Conservation (phyloP, 2,888 invertebrate genomes). For the Gymnosoma rotundatum region DNA sequence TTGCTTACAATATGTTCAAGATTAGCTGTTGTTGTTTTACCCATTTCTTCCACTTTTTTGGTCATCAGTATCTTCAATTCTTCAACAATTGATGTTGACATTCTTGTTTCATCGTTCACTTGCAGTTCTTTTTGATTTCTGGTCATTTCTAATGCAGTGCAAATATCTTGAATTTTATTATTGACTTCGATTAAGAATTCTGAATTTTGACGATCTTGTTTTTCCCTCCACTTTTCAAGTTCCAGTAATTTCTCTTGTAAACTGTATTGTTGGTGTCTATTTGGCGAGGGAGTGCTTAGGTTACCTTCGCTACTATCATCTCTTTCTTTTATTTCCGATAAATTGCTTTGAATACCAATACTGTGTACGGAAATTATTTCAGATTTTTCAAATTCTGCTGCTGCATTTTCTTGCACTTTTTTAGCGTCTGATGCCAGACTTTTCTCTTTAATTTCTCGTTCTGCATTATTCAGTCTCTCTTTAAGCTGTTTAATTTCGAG, state of each 20-base stretch:
- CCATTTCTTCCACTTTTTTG: slow-evolving; percentile 77
- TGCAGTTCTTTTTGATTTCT: slow-evolving; percentile 10
- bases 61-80: slow-evolving; percentile 76
- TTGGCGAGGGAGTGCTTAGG: slow-evolving; percentile 10
- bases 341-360: slow-evolving; percentile 76
- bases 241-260: slow-evolving; percentile 74
- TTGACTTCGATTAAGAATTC: slow-evolving; percentile 76
- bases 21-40: slow-evolving; percentile 74
- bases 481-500: slow-evolving; percentile 86
- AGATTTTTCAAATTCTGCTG: slow-evolving; percentile 28
- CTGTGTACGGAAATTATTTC: slow-evolving; percentile 57
- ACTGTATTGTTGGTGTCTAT: slow-evolving; percentile 73
- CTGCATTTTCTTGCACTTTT: slow-evolving; percentile 1
- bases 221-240: slow-evolving; percentile 76
- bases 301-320: slow-evolving; percentile 72
- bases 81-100: slow-evolving; percentile 73
- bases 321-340: slow-evolving; percentile 75
- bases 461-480: slow-evolving; percentile 85
- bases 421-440: slow-evolving; percentile 46
- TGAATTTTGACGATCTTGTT: slow-evolving; percentile 74
- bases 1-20: slow-evolving; percentile 76
- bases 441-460: slow-evolving; percentile 83
- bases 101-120: neutral
- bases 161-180: slow-evolving; percentile 74
- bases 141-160: slow-evolving; percentile 72